Evolutionary conservation across 2,888 invertebrate genomes (phyloP), one percentile per base, ranked within the genome.

Genomic region (Eristalis intricaria): DNA sequence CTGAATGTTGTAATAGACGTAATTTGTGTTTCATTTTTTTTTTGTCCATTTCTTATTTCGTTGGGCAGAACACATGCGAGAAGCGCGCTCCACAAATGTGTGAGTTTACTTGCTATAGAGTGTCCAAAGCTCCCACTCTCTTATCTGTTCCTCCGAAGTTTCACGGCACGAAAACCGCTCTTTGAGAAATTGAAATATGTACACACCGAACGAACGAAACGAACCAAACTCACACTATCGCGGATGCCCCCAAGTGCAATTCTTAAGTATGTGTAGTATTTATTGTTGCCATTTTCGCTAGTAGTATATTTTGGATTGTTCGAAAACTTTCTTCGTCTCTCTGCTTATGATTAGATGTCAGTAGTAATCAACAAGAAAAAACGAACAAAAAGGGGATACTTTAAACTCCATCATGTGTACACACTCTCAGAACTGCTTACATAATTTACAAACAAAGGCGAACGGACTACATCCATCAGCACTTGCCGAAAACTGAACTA

Each of bases 1-100:
- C 87, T 87, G 84, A 87, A 87, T 80, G 79, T 76, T 79, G 79
- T 79, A 87, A 82, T 56, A 78, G 65, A 65, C 50, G 77, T 77
- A 77, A 43, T 19, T 19, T 38, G 19, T 32, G 32, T 64, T 32
- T 32, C 32, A 32, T 32, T 32, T 65, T 22, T 35, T 26, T 4
- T 15, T n/a, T 56, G 22, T 63, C 40, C 22, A 71, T 43, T 32
- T 23, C 22, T 75, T 38, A 4, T 50, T 50, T 50, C 19, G 50
- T 50, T 50, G 19, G 50, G 50, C 50, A 19, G 8, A 50, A 50
- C 50, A 50, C 50, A 50, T 50, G 50, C 50, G 50, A 50, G 50
- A 50, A 29, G 38, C n/a, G 38, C 58, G 65, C 26, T 50, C 29
- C 4, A 56, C 32, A 58, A 1, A 10, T 43, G 38, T 77, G 19